phyloP scores from a whole-genome alignment of 1,140 invertebrate species.

The Pissodes strobi region DNA sequence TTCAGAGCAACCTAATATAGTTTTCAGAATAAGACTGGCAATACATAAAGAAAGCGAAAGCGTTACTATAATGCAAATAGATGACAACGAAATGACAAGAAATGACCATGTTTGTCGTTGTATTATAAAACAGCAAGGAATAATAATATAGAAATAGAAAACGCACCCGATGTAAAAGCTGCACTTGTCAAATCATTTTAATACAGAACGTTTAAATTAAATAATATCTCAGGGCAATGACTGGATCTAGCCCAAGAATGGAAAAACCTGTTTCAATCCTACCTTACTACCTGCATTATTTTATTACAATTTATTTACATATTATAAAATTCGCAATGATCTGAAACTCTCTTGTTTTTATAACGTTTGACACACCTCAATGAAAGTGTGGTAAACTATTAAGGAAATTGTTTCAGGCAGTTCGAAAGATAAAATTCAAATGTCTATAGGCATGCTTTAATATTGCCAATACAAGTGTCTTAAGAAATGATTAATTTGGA shows the following conservation, averaged over 20 bases:
- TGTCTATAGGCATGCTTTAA: too few relatives aligned
- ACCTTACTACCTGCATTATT: slow-evolving; percentile 20
- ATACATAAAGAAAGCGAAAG: slow-evolving; percentile 18
- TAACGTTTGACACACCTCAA: slow-evolving; percentile 10
- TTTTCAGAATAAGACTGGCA: too few relatives aligned
- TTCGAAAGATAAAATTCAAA: too few relatives aligned
- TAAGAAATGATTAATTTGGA: too few relatives aligned
- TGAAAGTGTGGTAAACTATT: slow-evolving; percentile 13
- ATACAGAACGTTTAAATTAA: slow-evolving; percentile 34
- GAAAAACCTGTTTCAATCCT: slow-evolving; percentile 26
- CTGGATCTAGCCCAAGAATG: slow-evolving; percentile 17
- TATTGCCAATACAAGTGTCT: too few relatives aligned
- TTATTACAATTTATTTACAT: slow-evolving; percentile 14
- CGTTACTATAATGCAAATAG: slow-evolving; percentile 15
- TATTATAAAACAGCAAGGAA: slow-evolving; percentile 18
- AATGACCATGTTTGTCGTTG: slow-evolving; percentile 20
- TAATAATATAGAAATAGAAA: slow-evolving; percentile 31
- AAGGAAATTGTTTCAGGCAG: too few relatives aligned
- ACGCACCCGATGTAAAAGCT: slow-evolving; percentile 20
- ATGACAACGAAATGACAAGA: slow-evolving; percentile 25
- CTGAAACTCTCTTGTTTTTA: slow-evolving; percentile 2
- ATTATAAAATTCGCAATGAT: slow-evolving; percentile 10
- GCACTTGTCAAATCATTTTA: slow-evolving; percentile 31
- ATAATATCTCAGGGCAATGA: slow-evolving; percentile 28
- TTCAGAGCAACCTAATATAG: too few relatives aligned